These are phyloP conservation scores for Leptoclinus maculatus DNA, from an alignment of 2,797 vertebrate species.

Conservation along the genomic window DNA sequence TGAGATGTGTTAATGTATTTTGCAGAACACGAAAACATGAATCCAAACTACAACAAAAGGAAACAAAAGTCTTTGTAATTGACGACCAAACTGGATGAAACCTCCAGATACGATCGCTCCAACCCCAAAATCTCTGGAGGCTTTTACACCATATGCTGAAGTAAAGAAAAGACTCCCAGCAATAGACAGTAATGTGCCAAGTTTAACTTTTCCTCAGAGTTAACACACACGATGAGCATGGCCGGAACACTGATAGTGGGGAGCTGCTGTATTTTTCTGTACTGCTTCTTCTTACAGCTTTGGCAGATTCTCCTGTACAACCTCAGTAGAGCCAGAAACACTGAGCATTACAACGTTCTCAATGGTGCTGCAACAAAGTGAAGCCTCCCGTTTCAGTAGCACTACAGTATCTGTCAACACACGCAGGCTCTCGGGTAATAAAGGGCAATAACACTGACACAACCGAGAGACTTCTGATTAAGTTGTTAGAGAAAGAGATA, in stretches of 20 bases:
- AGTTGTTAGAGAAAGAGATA: background rate
- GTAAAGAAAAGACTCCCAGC: background rate
- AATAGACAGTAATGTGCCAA: background rate
- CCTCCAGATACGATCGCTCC: background rate
- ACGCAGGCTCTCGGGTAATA: background rate
- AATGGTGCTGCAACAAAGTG: conserved; percentile 1
- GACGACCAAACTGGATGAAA: background rate
- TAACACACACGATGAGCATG: conserved; percentile 16
- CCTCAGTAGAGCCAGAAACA: background rate
- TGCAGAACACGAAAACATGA: background rate
- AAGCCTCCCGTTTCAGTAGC: background rate
- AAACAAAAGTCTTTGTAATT: background rate
- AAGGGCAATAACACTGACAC: background rate
- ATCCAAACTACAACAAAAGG: background rate
- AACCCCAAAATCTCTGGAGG: too few species aligned
- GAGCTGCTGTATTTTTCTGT: background rate
- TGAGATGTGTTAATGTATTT: background rate
- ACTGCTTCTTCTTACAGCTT: background rate
- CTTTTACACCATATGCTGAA: background rate
- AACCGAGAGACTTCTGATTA: background rate
- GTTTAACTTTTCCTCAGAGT: too few species aligned
- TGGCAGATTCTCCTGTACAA: background rate
- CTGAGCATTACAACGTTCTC: background rate
- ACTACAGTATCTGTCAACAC: background rate
- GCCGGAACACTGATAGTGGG: conserved; percentile 21